Conservation (phyloP, 2,888 invertebrate genomes). For the Brassicogethes aeneus region DNA sequence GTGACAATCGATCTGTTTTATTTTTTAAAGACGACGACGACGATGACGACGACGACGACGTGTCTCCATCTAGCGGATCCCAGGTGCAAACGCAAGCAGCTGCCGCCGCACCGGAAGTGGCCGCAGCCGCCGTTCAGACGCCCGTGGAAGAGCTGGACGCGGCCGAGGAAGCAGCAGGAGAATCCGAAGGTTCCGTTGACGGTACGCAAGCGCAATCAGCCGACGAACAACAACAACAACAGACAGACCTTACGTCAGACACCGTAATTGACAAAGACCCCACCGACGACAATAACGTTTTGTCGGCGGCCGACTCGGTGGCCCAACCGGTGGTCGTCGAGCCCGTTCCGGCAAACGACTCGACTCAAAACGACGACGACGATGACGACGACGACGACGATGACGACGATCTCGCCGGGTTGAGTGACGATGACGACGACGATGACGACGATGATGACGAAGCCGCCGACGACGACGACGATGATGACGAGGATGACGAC, state of each 20-base stretch:
- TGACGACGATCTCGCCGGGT: conserved; percentile 46
- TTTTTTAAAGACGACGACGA: conserved; percentile 36
- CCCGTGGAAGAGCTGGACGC: conserved; percentile 19
- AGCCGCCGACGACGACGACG: conserved; percentile 56
- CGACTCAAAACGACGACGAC: conserved; percentile 38
- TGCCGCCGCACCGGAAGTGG: conserved; percentile 17
- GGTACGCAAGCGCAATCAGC: conserved; percentile 21
- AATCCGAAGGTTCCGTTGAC: conserved; percentile 23
- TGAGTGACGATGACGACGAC: conserved; percentile 45
- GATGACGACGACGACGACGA: conserved; percentile 41
- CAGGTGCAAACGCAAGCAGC: conserved; percentile 18
- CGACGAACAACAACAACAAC: too few species aligned
- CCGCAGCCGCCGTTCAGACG: too few species aligned
- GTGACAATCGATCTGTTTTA: too few species aligned
- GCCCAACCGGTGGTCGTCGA: conserved; percentile 32
- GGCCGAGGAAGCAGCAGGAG: conserved; percentile 38
- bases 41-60: conserved; percentile 45
- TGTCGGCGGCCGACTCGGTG: conserved; percentile 28
- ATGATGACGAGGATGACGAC: conserved; percentile 58
- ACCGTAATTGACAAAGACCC: conserved; percentile 35
- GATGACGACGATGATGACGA: conserved; percentile 54
- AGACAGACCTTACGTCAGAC: too few species aligned
- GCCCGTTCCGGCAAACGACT: conserved; percentile 37
- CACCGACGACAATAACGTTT: conserved; percentile 25
- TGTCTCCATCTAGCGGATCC: conserved; percentile 44